Percentiles rank a stretch among this genome's conserved stretches.
Conservation (phyloP, 2,113 vertebrate species). For the Syrmaticus mikado region DNA sequence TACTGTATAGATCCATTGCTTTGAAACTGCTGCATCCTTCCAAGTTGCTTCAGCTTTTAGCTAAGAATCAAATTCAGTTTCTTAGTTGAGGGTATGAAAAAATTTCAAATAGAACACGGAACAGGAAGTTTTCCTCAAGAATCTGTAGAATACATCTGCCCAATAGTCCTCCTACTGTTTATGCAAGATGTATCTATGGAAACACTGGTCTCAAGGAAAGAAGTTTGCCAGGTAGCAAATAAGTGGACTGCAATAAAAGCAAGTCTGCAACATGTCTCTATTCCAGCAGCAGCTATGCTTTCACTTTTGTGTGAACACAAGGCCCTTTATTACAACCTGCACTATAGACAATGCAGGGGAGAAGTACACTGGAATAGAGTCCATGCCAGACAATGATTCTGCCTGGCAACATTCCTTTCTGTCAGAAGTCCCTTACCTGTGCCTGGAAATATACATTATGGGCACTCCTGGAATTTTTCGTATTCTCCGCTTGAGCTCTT, state of each 20-base stretch:
- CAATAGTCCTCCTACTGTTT: not conserved
- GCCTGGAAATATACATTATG: constrained; percentile 99
- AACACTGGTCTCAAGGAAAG: not conserved
- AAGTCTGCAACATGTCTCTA: not conserved
- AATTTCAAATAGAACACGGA: not conserved
- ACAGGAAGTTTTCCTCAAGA: not conserved
- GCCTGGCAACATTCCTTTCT: not conserved
- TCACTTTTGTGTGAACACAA: not conserved
- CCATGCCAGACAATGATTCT: not conserved
- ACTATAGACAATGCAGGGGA: not conserved
- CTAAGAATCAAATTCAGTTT: not conserved
- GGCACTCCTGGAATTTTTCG: constrained; percentile 98
- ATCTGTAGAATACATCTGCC: not conserved
- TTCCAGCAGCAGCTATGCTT: not conserved
- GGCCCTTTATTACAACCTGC: not conserved
- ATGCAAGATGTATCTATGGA: not conserved
- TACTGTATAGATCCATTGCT: not conserved
- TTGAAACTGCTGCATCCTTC: not conserved
- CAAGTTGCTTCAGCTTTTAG: not conserved
- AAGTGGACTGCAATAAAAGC: not conserved
- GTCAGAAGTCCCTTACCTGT: constrained; percentile 84
- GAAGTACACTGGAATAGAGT: accelerated
- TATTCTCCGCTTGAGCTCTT: constrained; percentile 94
- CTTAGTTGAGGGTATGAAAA: not conserved
- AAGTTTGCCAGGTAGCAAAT: not conserved